Percentiles rank a stretch among this genome's conserved stretches.
These are phyloP conservation scores for Pelobates fuscus DNA, from an alignment of 2,113 vertebrate species.

Conservation along the genomic window DNA sequence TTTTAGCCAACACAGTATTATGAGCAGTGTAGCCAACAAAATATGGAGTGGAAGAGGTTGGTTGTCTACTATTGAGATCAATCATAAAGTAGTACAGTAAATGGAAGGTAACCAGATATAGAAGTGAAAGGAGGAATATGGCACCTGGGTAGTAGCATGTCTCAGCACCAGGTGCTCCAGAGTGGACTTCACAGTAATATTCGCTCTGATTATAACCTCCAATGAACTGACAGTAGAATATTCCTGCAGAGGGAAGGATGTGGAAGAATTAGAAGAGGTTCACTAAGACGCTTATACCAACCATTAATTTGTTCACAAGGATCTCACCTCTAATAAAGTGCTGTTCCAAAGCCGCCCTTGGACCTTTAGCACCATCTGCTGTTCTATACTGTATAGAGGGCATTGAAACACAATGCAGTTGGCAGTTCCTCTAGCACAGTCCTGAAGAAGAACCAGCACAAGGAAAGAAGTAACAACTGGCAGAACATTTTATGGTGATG, in stretches of 20 bases:
- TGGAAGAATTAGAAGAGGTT: not conserved
- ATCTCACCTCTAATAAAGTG: constrained; percentile 87
- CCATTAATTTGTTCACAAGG: not conserved
- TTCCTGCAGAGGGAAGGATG: constrained; percentile 67
- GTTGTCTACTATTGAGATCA: too few species aligned
- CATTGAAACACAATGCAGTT: constrained; percentile 80
- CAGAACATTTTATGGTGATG: not conserved
- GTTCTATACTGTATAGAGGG: constrained; percentile 83
- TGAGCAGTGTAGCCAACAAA: too few species aligned
- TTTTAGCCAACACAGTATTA: too few species aligned
- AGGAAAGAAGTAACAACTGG: not conserved
- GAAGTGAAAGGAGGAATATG: not conserved
- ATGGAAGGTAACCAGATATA: too few species aligned
- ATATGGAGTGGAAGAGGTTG: too few species aligned
- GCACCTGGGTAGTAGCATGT: constrained; percentile 78
- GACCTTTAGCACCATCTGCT: constrained; percentile 72
- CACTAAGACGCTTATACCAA: not conserved
- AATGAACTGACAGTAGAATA: constrained; percentile 77
- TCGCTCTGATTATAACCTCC: constrained; percentile 83
- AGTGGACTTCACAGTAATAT: constrained; percentile 85
- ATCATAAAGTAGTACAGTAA: not conserved
- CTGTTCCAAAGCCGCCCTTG: constrained; percentile 88
- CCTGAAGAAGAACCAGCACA: constrained; percentile 63
- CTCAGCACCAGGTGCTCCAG: constrained; percentile 81
- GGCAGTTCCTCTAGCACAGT: constrained; percentile 80